Evolutionary conservation across 2,113 vertebrate species (phyloP).

Genomic region (Tetraodon nigroviridis): DNA sequence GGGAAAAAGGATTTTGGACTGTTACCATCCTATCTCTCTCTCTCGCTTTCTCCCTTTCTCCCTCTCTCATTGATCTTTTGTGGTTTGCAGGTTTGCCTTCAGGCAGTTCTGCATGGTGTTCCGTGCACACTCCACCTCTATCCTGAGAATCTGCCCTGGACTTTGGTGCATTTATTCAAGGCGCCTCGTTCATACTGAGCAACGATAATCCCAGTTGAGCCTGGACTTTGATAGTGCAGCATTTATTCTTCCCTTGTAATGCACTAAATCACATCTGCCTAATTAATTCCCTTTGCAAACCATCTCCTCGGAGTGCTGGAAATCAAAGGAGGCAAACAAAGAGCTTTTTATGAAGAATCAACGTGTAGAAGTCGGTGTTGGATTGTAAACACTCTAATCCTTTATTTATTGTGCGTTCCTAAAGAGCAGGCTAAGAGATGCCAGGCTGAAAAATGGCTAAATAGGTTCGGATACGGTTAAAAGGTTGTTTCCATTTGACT

Average conservation of each 20-base stretch:
- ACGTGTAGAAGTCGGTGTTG: background rate
- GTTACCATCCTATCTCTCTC: background rate
- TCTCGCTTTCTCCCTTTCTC: background rate
- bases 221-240: conserved; percentile 53
- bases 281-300: conserved; percentile 28
- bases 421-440: too few relatives aligned
- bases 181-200: conserved; percentile 60
- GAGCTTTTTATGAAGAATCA: conserved; percentile 1
- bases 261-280: conserved; percentile 26
- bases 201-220: conserved; percentile 60
- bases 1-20: conserved; percentile 33
- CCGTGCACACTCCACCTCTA: conserved; percentile 46
- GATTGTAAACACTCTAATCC: background rate
- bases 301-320: conserved; percentile 4
- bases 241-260: conserved; percentile 57
- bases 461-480: too few relatives aligned
- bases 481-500: too few relatives aligned
- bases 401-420: background rate
- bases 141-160: conserved; percentile 43
- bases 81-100: conserved; percentile 8
- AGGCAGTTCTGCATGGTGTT: conserved; percentile 29
- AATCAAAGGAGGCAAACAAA: conserved; percentile 30
- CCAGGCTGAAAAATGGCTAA: too few relatives aligned
- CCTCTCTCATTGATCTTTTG: conserved; percentile 18
- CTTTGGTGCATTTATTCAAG: conserved; percentile 41